Evolutionary conservation across 2,888 invertebrate genomes (phyloP).

Genomic region (Trilocha varians): DNA sequence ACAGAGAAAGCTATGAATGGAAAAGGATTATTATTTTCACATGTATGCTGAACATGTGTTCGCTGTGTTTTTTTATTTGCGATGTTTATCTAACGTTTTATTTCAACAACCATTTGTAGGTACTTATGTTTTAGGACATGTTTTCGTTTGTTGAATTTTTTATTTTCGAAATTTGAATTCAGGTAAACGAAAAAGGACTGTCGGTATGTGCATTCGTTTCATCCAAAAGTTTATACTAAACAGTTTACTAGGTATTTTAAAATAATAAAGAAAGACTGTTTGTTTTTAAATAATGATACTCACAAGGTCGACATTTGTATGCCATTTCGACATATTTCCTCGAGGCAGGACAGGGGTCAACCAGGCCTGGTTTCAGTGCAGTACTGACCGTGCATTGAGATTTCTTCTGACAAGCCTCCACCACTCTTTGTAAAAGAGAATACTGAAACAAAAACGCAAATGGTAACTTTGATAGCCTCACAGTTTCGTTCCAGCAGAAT

Average conservation of each 20-base stretch:
- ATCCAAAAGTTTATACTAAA: no score
- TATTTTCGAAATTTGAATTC: no score
- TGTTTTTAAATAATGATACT: constrained; percentile 59
- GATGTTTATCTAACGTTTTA: background rate
- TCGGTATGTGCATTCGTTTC: no score
- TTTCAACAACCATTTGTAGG: no score
- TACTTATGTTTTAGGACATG: no score
- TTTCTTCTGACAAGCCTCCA: constrained; percentile 94
- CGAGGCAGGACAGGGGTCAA: constrained; percentile 91
- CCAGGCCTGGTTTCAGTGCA: constrained; percentile 84
- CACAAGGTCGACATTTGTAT: constrained; percentile 96
- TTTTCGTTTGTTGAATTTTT: no score
- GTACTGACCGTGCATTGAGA: constrained; percentile 91
- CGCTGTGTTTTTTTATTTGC: constrained; percentile 1
- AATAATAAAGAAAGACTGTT: no score
- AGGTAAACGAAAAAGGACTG: no score
- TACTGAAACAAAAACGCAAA: constrained; percentile 71
- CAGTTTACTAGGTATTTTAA: no score
- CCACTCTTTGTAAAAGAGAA: constrained; percentile 91
- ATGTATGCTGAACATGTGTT: constrained; percentile 7
- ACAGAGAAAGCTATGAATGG: constrained; percentile 15
- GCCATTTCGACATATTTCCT: constrained; percentile 95
- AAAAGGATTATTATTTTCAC: constrained; percentile 9
- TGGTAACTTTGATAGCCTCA: no score
- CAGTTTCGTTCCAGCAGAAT: no score